These are phyloP conservation scores for Pholis gunnellus DNA, from an alignment of 2,113 vertebrate species.

Conservation along the genomic window DNA sequence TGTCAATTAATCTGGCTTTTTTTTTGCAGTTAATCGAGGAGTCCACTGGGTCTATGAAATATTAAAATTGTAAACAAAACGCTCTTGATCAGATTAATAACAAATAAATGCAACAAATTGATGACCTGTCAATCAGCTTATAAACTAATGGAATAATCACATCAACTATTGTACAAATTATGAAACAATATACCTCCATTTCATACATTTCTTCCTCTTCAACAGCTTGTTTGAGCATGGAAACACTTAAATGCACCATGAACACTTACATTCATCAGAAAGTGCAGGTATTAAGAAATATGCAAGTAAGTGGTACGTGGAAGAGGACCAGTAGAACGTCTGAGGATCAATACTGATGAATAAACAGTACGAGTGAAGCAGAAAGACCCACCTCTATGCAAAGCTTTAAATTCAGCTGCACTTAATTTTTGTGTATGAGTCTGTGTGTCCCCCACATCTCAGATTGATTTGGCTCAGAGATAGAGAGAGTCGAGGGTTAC, in stretches of 20 bases:
- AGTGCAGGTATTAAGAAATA: not conserved
- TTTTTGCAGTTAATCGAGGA: not conserved
- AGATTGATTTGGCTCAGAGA: not conserved
- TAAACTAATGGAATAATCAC: not conserved
- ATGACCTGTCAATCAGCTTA: not conserved
- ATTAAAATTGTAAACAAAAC: not conserved
- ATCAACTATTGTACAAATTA: not conserved
- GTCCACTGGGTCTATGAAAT: not conserved
- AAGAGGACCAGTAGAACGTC: not conserved
- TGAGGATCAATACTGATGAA: not conserved
- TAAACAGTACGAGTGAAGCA: not conserved
- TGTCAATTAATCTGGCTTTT: not conserved
- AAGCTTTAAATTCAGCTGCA: conserved; percentile 9
- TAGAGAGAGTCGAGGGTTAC: not conserved
- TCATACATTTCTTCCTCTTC: not conserved
- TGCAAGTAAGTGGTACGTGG: not conserved
- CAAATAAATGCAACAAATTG: not conserved
- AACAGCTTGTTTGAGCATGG: not conserved
- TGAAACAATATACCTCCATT: not conserved
- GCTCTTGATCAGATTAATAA: no score
- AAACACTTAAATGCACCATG: not conserved
- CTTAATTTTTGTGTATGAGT: not conserved
- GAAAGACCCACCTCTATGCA: not conserved
- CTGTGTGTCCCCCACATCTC: not conserved
- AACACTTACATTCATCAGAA: not conserved